phyloP scores from a whole-genome alignment of 2,113 vertebrate genomes.

The Lipophrys pholis region DNA sequence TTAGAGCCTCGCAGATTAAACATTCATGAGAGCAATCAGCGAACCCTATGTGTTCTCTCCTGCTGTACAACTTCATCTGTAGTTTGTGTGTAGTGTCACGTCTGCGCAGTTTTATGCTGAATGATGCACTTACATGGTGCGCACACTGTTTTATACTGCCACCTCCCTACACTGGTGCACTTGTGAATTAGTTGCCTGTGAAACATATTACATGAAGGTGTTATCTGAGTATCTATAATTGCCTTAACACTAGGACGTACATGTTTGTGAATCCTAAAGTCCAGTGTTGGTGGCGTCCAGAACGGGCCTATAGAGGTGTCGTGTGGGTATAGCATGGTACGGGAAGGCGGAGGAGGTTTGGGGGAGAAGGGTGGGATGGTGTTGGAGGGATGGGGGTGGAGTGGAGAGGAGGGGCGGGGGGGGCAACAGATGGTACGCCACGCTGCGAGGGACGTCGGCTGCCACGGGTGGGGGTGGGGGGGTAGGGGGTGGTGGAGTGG shows the following conservation, averaged over 20 bases:
- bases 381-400: constrained; percentile 34
- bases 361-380: constrained; percentile 62
- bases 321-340: constrained; percentile 73
- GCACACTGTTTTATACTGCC: not conserved
- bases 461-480: constrained; percentile 81
- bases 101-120: constrained; percentile 21
- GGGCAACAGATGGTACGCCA: constrained; percentile 86
- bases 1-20: constrained; percentile 73
- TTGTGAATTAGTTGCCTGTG: constrained; percentile 1
- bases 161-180: not conserved
- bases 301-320: constrained; percentile 68
- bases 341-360: constrained; percentile 64
- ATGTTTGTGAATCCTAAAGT: constrained; percentile 28
- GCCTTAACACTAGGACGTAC: not conserved
- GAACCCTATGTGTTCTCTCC: constrained; percentile 59
- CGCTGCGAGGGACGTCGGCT: constrained; percentile 84
- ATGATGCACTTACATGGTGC: constrained; percentile 1
- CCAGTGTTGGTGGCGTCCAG: constrained; percentile 63
- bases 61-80: constrained; percentile 61
- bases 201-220: not conserved
- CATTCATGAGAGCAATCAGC: constrained; percentile 76
- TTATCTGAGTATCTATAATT: not conserved
- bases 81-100: constrained; percentile 30
- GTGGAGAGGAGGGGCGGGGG: constrained; percentile 37
- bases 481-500: constrained; percentile 53